Base-by-base conservation (phyloP, 2,888 invertebrate genomes). In the Xylocampa areola region DNA sequence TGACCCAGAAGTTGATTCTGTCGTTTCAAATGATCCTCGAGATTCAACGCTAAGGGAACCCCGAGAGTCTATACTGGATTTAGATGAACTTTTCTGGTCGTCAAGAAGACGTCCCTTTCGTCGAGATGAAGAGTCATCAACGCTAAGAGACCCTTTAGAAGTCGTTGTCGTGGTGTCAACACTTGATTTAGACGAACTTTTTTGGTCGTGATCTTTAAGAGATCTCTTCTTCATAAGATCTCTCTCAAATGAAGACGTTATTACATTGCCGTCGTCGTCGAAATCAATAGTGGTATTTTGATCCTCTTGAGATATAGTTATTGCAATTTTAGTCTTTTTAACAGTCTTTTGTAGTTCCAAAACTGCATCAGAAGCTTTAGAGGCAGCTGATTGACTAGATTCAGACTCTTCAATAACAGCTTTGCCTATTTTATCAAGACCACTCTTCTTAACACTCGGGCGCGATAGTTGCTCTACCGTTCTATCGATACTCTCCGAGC, bases 1-100 rank as follows among this genome's bases (percentile, higher is more conserved):
- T 45, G 96, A 96, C 0, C 96, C 96, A 2, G 96, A 96, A 68
- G 96, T 96, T 17, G 96, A 96, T 85, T 96, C 96, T 0, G 96
- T 96, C 3, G 93, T 94, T 89, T 96, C 96, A 70, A 96, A 94
- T 0, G 96, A 96, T 39, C 96, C 96, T 67, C 96, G 94, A 0
- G 96, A 96, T 80, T 96, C 96, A 1, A 96, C 96, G 75, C 95
- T 95, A 5, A 95, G 84, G 0, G 95, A 95, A 17, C 95, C 95
- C 75, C 94, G 94, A 0, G 95, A 95, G 77, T 95, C 95, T 68
- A 95, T 94, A 73, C 95, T 95, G 2, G 95, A 95, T 79, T 95
- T 95, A 0, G 95, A 95, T 6, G 94, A 94, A 72, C 94, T 94
- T 64, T 94, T 94, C 70, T 94, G 94, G 47, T 94, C 94, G 71